Evolutionary conservation across 1,140 invertebrate species (phyloP).

Genomic region (Drosophila tsacasi): DNA sequence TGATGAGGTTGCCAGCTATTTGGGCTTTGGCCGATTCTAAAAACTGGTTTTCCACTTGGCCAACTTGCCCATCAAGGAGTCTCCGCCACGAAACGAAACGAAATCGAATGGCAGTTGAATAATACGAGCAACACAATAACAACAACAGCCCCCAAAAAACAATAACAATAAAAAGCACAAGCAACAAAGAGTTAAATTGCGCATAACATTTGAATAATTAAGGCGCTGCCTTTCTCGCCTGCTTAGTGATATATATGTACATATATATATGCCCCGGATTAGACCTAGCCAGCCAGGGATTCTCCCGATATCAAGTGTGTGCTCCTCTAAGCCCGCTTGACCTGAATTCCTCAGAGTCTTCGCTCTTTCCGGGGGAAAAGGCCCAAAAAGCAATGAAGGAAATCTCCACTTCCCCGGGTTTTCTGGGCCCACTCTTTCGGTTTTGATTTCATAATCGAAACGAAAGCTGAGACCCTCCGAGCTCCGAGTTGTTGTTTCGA

Average conservation of each 20-base stretch:
- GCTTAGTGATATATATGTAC: constrained; percentile 27
- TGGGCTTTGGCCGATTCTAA: constrained; percentile 59
- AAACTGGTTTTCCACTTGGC: constrained; percentile 75
- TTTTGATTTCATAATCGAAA: constrained; percentile 53
- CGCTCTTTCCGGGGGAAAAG: constrained; percentile 20
- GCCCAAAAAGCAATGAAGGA: constrained; percentile 21
- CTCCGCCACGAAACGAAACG: constrained; percentile 46
- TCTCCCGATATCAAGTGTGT: constrained; percentile 19
- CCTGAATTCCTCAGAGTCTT: constrained; percentile 53
- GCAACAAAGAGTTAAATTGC: constrained; percentile 49
- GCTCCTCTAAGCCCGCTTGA: constrained; percentile 49
- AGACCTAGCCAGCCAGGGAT: constrained; percentile 19
- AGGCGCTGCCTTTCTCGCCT: constrained; percentile 40
- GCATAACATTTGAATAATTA: constrained; percentile 68
- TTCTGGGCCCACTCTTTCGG: constrained; percentile 21
- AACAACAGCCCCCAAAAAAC: constrained; percentile 5
- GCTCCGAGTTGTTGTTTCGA: constrained; percentile 33
- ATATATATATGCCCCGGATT: constrained; percentile 19
- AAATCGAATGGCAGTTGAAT: constrained; percentile 74
- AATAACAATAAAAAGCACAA: constrained; percentile 27
- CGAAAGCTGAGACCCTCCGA: constrained; percentile 36
- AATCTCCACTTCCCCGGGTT: constrained; percentile 18
- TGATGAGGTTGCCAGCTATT: constrained; percentile 37
- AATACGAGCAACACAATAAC: constrained; percentile 27
- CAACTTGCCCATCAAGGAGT: constrained; percentile 81